Conservation (phyloP, 2,113 vertebrate species). For the Sapajus apella region DNA sequence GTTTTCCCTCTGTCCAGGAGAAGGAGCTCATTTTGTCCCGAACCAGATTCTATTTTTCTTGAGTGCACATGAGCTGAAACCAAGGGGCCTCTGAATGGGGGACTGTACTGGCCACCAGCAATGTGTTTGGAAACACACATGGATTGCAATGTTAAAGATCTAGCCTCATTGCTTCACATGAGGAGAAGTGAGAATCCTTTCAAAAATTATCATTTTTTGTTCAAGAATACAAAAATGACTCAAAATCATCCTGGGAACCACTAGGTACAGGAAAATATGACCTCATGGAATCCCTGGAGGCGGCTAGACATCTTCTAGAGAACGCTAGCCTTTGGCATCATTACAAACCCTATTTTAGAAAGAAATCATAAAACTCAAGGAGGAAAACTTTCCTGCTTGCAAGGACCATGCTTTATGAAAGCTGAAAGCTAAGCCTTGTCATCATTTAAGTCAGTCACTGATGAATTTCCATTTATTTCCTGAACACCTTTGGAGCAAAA, state of each 20-base stretch:
- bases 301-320: neutral
- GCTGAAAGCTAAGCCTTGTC: neutral
- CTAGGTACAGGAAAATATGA: neutral
- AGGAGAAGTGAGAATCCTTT: neutral
- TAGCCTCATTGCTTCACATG: neutral
- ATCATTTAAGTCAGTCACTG: neutral
- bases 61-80: neutral
- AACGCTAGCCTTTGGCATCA: neutral
- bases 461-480: neutral
- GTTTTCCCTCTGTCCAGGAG: neutral
- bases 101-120: neutral
- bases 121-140: neutral
- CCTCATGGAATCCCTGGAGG: neutral
- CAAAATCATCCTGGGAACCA: neutral
- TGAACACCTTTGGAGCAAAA: neutral
- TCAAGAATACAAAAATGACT: conserved; percentile 34
- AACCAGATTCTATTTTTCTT: neutral
- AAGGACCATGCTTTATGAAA: neutral
- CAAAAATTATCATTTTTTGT: conserved; percentile 28
- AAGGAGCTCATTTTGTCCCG: conserved; percentile 14
- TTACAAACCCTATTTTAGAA: neutral
- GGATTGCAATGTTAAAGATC: neutral
- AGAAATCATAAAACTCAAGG: neutral
- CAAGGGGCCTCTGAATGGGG: neutral
- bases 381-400: neutral